Evolutionary conservation across 1,140 invertebrate species (phyloP).

Genomic region (Hermatobates lingyangjiaoensis): DNA sequence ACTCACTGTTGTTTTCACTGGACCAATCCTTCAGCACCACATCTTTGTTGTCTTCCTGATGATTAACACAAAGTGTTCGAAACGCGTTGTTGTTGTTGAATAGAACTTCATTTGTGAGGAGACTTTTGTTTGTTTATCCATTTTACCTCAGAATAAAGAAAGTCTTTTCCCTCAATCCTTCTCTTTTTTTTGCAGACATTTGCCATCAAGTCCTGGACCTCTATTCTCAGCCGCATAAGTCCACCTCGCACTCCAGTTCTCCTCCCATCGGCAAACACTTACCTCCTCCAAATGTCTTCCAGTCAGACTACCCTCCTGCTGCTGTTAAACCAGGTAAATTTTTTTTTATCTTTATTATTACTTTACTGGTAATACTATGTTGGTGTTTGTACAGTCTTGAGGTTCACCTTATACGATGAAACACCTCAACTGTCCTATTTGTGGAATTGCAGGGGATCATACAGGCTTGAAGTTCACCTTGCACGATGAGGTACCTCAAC

Average conservation of each 20-base stretch:
- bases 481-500: no score
- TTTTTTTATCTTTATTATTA: no score
- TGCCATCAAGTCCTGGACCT: constrained; percentile 90
- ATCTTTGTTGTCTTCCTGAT: not conserved
- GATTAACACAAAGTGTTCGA: not conserved
- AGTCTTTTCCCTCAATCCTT: not conserved
- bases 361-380: no score
- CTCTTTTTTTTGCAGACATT: constrained; percentile 45
- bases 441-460: no score
- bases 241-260: constrained; percentile 32
- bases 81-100: not conserved
- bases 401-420: no score
- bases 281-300: constrained; percentile 1
- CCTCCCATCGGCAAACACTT: constrained; percentile 53
- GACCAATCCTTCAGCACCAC: not conserved
- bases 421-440: no score
- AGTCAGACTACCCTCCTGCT: not conserved
- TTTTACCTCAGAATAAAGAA: not conserved
- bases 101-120: no score
- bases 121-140: not conserved
- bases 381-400: no score
- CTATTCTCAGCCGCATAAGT: constrained; percentile 44
- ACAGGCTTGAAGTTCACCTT: no score
- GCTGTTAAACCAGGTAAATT: not conserved
- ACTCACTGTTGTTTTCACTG: not conserved